phyloP scores from a whole-genome alignment of 2,113 vertebrate species.

The Poecile atricapillus region DNA sequence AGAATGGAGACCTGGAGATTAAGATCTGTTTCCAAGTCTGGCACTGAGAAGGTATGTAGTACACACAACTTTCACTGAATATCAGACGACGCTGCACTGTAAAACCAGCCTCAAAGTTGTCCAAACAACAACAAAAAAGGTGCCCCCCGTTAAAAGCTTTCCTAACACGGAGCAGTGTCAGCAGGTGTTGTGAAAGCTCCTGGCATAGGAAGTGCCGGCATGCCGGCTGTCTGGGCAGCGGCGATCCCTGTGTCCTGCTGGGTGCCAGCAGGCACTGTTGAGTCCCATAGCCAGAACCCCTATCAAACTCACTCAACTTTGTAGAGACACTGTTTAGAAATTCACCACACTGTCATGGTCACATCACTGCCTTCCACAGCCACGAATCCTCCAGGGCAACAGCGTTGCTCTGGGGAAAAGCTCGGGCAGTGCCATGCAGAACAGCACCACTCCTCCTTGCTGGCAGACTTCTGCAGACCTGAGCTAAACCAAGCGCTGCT shows the following conservation, averaged over 20 bases:
- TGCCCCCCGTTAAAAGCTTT: not conserved
- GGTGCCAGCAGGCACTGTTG: fast-evolving
- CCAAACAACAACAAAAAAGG: not conserved
- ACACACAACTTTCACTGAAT: fast-evolving
- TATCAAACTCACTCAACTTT: not conserved
- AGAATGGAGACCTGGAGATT: fast-evolving
- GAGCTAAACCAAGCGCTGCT: not conserved
- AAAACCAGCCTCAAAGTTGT: not conserved
- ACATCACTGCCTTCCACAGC: not conserved
- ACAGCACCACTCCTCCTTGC: not conserved
- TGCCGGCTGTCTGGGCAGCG: fast-evolving
- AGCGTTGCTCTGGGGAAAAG: fast-evolving
- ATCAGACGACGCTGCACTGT: fast-evolving
- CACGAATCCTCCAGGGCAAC: fast-evolving
- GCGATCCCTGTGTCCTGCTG: not conserved
- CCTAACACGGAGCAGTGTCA: not conserved
- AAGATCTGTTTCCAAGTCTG: not conserved
- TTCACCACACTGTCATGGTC: not conserved
- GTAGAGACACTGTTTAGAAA: not conserved
- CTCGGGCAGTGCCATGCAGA: not conserved
- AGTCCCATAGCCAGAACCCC: fast-evolving
- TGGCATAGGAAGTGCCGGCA: fast-evolving
- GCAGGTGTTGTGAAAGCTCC: not conserved
- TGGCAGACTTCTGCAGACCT: not conserved
- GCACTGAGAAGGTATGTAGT: not conserved